These are phyloP conservation scores for Papilio xuthus DNA, from an alignment of 1,140 invertebrate genomes.

Conservation along the genomic window DNA sequence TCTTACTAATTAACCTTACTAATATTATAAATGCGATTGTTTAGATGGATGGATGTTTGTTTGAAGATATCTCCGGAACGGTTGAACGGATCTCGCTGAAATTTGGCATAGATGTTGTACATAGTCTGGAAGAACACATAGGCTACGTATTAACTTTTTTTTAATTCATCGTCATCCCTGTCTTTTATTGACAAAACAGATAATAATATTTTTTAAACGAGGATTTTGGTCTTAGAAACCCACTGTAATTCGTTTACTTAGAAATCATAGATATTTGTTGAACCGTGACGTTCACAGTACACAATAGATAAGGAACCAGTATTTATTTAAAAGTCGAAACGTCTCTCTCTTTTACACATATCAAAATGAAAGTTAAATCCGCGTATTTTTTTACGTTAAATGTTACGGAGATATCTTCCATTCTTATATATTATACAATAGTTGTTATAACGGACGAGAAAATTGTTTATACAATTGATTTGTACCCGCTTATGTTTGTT, in stretches of 20 bases:
- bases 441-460: neutral
- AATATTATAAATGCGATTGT: too few species aligned
- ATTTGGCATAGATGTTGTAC: too few species aligned
- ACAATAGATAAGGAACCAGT: conserved; percentile 10
- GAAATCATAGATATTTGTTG: neutral
- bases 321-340: conserved; percentile 1
- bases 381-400: neutral
- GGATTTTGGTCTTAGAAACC: too few species aligned
- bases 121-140: too few species aligned
- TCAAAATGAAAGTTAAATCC: conserved; percentile 8
- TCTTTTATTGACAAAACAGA: too few species aligned
- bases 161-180: too few species aligned
- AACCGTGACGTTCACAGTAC: conserved; percentile 1
- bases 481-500: neutral
- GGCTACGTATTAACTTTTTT: too few species aligned
- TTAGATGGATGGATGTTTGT: too few species aligned
- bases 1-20: too few species aligned
- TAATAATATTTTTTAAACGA: too few species aligned
- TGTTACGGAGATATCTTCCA: neutral
- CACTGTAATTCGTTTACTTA: neutral
- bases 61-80: too few species aligned
- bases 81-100: too few species aligned
- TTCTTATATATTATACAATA: neutral
- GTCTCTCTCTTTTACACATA: neutral
- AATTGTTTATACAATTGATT: conserved; percentile 13